These are phyloP conservation scores for Nineta flava DNA, from an alignment of 2,888 invertebrate genomes.

Conservation along the genomic window DNA sequence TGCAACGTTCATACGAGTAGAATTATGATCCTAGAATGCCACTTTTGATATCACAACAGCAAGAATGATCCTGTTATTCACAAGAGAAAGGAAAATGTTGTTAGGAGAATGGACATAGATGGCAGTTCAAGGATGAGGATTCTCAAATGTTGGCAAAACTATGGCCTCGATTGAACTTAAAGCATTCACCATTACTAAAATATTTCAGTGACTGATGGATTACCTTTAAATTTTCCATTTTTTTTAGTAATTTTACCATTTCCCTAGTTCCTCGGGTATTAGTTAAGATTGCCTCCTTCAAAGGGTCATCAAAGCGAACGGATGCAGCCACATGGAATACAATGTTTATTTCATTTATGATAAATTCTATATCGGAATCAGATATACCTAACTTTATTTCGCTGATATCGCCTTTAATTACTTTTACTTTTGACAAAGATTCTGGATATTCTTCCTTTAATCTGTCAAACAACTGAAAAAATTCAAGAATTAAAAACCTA, in stretches of 20 bases:
- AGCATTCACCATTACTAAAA: too few relatives aligned
- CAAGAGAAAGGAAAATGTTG: too few relatives aligned
- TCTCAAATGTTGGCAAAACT: too few relatives aligned
- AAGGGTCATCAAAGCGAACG: conserved; percentile 66
- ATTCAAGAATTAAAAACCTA: too few relatives aligned
- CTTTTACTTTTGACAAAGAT: conserved; percentile 12
- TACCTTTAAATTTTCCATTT: conserved; percentile 35
- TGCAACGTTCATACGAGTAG: too few relatives aligned
- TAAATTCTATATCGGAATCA: conserved; percentile 9
- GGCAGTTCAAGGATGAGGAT: too few relatives aligned
- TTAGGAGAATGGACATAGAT: background rate
- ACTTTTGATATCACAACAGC: too few relatives aligned
- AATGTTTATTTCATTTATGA: conserved; percentile 12
- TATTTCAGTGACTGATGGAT: too few relatives aligned
- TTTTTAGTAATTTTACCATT: conserved; percentile 38
- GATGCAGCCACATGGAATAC: conserved; percentile 68
- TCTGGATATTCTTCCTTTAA: conserved; percentile 9
- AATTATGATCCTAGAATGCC: too few relatives aligned
- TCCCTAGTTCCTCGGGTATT: conserved; percentile 52
- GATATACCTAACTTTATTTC: conserved; percentile 12
- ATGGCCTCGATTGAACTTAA: too few relatives aligned
- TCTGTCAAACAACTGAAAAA: conserved; percentile 13
- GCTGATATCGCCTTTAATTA: conserved; percentile 12
- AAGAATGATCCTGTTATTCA: too few relatives aligned
- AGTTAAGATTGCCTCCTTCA: conserved; percentile 43